These are phyloP conservation scores for Psettodes erumei DNA, from an alignment of 2,113 vertebrate genomes.

Conservation along the genomic window DNA sequence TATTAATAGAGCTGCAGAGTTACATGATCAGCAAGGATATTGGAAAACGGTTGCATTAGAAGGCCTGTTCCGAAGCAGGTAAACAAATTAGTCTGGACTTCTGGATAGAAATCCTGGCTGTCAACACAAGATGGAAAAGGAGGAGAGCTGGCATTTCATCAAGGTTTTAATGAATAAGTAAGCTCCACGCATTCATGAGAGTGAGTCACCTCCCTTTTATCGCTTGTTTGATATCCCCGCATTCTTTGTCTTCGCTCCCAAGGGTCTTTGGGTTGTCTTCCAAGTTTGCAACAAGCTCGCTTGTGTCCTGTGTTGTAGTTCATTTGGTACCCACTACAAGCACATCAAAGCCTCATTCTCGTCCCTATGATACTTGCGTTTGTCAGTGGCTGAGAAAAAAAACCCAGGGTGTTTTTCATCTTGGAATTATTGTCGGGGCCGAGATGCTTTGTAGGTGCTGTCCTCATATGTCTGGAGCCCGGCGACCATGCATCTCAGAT, in stretches of 20 bases:
- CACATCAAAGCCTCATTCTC: slow-evolving; percentile 59
- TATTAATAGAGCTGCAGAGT: slow-evolving; percentile 53
- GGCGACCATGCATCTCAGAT: slow-evolving; percentile 62
- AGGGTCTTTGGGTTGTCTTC: slow-evolving; percentile 41
- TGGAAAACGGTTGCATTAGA: slow-evolving; percentile 55
- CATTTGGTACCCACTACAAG: slow-evolving; percentile 41
- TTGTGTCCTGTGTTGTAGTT: slow-evolving; percentile 53
- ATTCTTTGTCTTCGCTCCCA: slow-evolving; percentile 42
- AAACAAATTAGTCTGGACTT: slow-evolving; percentile 58
- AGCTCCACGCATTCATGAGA: slow-evolving; percentile 23
- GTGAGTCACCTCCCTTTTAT: slow-evolving; percentile 47
- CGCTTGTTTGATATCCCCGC: slow-evolving; percentile 52
- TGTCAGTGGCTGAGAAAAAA: slow-evolving; percentile 44
- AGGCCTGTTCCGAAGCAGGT: slow-evolving; percentile 55
- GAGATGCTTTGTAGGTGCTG: slow-evolving; percentile 49
- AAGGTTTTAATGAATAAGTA: slow-evolving; percentile 54
- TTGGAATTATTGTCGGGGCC: slow-evolving; percentile 55
- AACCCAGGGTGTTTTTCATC: slow-evolving; percentile 43
- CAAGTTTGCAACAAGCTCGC: slow-evolving; percentile 47
- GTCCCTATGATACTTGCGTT: slow-evolving; percentile 54
- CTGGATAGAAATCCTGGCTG: slow-evolving; percentile 17
- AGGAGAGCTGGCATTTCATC: slow-evolving; percentile 48
- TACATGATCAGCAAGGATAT: slow-evolving; percentile 51
- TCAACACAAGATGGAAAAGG: slow-evolving; percentile 28
- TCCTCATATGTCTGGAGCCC: slow-evolving; percentile 50